Base-by-base conservation (phyloP, 2,888 invertebrate genomes). In the Elysia crispata region DNA sequence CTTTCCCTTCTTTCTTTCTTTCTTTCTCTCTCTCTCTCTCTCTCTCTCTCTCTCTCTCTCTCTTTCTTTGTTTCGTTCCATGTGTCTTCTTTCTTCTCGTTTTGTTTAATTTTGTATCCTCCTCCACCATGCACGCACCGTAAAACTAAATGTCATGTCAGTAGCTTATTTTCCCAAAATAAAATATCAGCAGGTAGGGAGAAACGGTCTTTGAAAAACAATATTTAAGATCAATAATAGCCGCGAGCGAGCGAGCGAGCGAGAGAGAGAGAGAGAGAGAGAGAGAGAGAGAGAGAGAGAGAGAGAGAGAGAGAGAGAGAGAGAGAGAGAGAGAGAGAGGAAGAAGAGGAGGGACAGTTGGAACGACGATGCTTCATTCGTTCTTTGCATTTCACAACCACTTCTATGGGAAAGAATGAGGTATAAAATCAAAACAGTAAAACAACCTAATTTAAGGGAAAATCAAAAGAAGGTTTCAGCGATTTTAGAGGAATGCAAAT, bases 31-130 rank as follows among this genome's bases (percentile, higher is more conserved):
- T 23, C 76, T 76, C 62, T 64, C 76, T 76, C 76, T 74, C 74
- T 74, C 74, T 74, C 74, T 74, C 74, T 74, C 74, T 74, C 60
- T 74, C 74, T 74, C 74, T 76, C 76, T 76, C 76, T 66, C 66
- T 49, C 66, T 66, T 66, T 33, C 20, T 30, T 11, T 30, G n/a
- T 23, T 25, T 30, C 31, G 11, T 20, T 6, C 75, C 8, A 73
- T 28, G 11, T n/a, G n/a, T n/a, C n/a, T n/a, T n/a, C n/a, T n/a
- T n/a, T n/a, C n/a, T n/a, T n/a, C n/a, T n/a, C n/a, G n/a, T n/a
- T n/a, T n/a, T n/a, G n/a, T n/a, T n/a, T n/a, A n/a, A n/a, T n/a
- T n/a, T n/a, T n/a, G n/a, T n/a, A n/a, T n/a, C n/a, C n/a, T n/a
- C n/a, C n/a, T n/a, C n/a, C n/a, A n/a, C n/a, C n/a, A n/a, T n/a